phyloP scores from a whole-genome alignment of 2,797 vertebrate genomes.

The Acanthurus leucopareius region DNA sequence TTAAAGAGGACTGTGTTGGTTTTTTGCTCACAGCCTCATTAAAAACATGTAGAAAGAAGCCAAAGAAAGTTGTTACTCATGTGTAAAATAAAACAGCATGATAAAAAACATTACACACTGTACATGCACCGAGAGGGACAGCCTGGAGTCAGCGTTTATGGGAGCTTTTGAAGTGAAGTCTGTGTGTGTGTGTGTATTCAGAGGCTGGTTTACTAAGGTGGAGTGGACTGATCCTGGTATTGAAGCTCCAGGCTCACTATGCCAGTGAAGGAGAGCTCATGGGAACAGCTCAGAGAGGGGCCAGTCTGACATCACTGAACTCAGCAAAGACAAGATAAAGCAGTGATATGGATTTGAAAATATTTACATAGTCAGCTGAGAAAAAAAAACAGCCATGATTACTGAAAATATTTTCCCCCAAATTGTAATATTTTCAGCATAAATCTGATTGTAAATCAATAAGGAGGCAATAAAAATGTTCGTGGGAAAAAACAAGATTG shows the following conservation, averaged over 20 bases:
- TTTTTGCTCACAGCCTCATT: neutral
- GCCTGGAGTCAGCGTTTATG: slow-evolving; percentile 8
- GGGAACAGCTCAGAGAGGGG: neutral
- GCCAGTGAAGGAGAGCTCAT: neutral
- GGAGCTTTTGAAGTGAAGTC: neutral
- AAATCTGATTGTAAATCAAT: neutral
- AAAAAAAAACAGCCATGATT: neutral
- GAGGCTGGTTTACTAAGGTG: neutral
- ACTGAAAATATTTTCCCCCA: no score
- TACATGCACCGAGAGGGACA: neutral
- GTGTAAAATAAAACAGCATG: neutral
- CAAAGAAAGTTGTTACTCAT: neutral
- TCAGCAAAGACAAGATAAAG: neutral
- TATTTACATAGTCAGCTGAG: neutral
- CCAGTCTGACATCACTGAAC: no score
- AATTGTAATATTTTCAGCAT: neutral
- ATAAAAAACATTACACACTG: neutral
- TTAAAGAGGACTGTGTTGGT: neutral
- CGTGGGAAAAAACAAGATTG: neutral
- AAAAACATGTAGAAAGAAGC: neutral
- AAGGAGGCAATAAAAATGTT: neutral
- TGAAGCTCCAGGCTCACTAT: neutral
- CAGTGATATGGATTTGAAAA: neutral
- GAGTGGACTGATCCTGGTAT: neutral
- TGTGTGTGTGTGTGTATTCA: neutral